Conservation (phyloP, 2,113 vertebrate species). For the Callaeas wilsoni region DNA sequence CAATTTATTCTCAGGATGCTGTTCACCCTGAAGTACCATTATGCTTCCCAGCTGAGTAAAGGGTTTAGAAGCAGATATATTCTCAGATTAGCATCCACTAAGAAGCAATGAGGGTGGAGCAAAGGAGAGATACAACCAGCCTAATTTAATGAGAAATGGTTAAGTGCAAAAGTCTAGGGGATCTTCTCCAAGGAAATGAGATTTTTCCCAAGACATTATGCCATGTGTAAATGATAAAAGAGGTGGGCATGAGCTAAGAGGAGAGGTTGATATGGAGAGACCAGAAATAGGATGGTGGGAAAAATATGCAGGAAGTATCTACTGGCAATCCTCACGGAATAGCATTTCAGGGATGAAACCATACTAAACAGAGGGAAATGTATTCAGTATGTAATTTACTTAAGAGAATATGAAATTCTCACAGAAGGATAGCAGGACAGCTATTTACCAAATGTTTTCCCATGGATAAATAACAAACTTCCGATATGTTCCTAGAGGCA, state of each 20-base stretch:
- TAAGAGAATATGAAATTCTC: neutral
- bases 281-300: neutral
- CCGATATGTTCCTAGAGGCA: neutral
- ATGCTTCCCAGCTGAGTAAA: neutral
- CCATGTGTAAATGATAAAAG: neutral
- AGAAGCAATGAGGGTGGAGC: neutral
- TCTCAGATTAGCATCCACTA: neutral
- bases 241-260: neutral
- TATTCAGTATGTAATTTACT: neutral
- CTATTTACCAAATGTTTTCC: neutral
- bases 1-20: neutral
- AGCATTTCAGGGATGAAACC: neutral
- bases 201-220: neutral
- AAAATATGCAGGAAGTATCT: neutral
- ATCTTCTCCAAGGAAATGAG: neutral
- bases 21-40: neutral
- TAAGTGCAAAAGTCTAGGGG: neutral
- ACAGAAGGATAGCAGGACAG: neutral
- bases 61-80: neutral
- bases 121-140: neutral
- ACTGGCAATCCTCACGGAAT: neutral
- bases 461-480: neutral
- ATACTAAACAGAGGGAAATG: neutral
- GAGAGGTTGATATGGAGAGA: neutral
- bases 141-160: neutral